Base-by-base conservation (phyloP, 2,797 vertebrate genomes). In the Linurgus olivaceus region DNA sequence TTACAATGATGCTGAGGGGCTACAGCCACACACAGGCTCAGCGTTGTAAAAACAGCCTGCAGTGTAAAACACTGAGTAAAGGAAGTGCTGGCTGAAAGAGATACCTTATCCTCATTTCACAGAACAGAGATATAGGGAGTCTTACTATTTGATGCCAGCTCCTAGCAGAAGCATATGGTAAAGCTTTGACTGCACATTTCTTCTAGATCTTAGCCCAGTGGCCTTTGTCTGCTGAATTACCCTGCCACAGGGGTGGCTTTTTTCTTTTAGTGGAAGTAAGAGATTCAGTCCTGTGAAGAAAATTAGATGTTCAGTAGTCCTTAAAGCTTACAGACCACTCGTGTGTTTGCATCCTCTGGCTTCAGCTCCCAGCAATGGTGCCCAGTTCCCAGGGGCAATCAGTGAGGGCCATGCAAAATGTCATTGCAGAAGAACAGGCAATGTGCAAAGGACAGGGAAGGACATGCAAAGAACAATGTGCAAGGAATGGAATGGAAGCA, bases 21-120 rank as follows among this genome's bases (percentile, higher is more conserved):
- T 80, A 51, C 73, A 92, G 79, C 58, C 73, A 35, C 0, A 0
- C 0, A 0, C 37, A 55, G 29, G 42, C 89, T 77, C 7, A 0
- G 57, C 38, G 2, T n/a, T 87, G 72, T 86, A 35, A 59, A 95
- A 95, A 35, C 75, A 80, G 75, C 70, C 47, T 80, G 33, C 84
- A 58, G 54, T 45, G 65, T 75, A 59, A 88, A 83, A 72, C 26
- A 67, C 40, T 1, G 3, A 85, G 65, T 40, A 47, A 88, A 62
- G 52, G 58, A 81, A 81, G 31, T 24, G 29, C 58, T 86, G 76
- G 17, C 83, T 86, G 31, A 50, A 90, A 75, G 81, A 85, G 80
- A 72, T 66, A 74, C 66, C 37, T 75, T 75, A 66, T 38, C 73
- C 83, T 44, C 33, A 29, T 70, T 88, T 81, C 84, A 84, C 47